Percentiles rank a stretch among this genome's conserved stretches.
phyloP scores from a whole-genome alignment of 2,113 vertebrate species.

The Cisticola juncidis region DNA sequence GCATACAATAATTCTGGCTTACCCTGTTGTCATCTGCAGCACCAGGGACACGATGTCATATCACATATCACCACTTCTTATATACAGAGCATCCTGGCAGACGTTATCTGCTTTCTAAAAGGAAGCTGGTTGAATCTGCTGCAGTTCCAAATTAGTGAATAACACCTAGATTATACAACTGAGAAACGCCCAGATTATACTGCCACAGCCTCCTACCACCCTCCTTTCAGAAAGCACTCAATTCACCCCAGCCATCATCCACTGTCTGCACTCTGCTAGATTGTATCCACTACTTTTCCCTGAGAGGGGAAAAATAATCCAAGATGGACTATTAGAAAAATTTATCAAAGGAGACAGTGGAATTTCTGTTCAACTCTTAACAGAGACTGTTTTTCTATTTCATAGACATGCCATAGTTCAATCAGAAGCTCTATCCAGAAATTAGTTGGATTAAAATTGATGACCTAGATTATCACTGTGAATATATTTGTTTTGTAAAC shows the following conservation, averaged over 20 bases:
- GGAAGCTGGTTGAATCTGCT: background rate
- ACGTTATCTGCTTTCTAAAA: background rate
- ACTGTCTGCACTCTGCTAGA: background rate
- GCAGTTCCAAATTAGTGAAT: background rate
- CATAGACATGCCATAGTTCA: background rate
- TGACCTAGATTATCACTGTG: slow-evolving; percentile 19
- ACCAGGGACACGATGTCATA: background rate
- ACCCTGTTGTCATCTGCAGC: background rate
- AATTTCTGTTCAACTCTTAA: background rate
- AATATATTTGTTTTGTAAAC: slow-evolving; percentile 29
- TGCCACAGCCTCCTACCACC: background rate
- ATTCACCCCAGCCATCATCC: rapidly evolving
- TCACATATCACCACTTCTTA: background rate
- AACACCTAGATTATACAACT: background rate
- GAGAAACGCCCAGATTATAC: background rate
- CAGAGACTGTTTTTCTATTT: background rate
- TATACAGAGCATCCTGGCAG: background rate
- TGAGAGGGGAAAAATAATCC: background rate
- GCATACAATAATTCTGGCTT: background rate
- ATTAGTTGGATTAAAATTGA: slow-evolving; percentile 17
- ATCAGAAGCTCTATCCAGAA: background rate
- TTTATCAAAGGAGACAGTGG: background rate
- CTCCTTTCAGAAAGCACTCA: background rate
- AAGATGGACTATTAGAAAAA: background rate
- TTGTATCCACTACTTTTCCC: background rate